Percentiles rank a stretch among this genome's conserved stretches.
Conservation (phyloP, 2,113 vertebrate species). For the Rhynchomys soricoides region DNA sequence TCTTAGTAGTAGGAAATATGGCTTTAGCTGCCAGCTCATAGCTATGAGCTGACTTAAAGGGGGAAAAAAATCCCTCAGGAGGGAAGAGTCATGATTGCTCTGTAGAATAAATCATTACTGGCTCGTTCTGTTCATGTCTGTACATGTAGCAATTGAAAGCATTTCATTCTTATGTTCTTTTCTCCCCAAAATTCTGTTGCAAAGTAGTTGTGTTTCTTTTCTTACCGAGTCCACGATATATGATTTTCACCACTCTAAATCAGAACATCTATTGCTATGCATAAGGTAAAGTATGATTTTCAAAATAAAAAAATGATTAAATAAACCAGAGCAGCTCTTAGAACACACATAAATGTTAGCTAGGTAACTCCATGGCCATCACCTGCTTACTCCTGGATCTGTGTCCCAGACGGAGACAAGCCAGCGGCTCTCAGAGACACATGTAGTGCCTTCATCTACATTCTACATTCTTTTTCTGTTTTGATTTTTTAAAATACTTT, state of each 20-base stretch:
- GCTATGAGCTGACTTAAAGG: not conserved
- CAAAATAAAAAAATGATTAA: not conserved
- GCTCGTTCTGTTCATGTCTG: not conserved
- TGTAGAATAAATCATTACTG: slow-evolving; percentile 6
- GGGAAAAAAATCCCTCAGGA: not conserved
- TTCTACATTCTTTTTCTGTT: too few relatives aligned
- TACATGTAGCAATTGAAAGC: not conserved
- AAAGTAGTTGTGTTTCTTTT: slow-evolving; percentile 42
- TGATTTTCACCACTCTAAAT: slow-evolving; percentile 77
- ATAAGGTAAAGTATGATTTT: not conserved
- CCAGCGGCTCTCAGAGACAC: too few relatives aligned
- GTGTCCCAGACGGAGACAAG: too few relatives aligned
- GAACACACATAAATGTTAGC: slow-evolving; percentile 56
- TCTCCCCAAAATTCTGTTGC: slow-evolving; percentile 40
- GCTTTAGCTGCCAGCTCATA: not conserved
- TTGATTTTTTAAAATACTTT: too few relatives aligned
- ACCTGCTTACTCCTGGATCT: too few relatives aligned
- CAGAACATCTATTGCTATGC: not conserved
- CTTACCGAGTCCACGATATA: slow-evolving; percentile 57
- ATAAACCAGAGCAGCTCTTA: slow-evolving; percentile 65
- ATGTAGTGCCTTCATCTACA: too few relatives aligned
- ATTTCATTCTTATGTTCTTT: slow-evolving; percentile 8
- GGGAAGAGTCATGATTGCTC: not conserved
- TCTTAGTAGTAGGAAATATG: not conserved
- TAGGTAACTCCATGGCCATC: slow-evolving; percentile 52